These are phyloP conservation scores for Stegostoma tigrinum DNA, from an alignment of 2,113 vertebrate genomes.

Conservation along the genomic window DNA sequence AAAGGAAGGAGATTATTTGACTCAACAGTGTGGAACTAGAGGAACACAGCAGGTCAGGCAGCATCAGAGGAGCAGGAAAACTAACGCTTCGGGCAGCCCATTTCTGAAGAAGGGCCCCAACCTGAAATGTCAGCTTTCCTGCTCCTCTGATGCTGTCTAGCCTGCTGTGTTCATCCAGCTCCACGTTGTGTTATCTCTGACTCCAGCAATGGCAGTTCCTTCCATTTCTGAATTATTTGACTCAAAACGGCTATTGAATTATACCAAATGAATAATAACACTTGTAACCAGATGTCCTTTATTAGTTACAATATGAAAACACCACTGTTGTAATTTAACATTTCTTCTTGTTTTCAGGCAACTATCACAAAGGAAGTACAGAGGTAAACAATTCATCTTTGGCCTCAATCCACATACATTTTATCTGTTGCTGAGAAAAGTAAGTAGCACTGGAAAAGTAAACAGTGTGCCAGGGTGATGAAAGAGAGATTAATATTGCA, in stretches of 20 bases:
- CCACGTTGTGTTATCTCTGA: too few relatives aligned
- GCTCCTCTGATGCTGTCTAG: too few relatives aligned
- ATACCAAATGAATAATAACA: not conserved
- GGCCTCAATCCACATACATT: not conserved
- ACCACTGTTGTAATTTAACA: not conserved
- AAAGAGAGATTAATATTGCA: constrained; percentile 9
- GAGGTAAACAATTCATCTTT: not conserved
- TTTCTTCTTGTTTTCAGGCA: not conserved
- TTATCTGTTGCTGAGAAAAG: not conserved
- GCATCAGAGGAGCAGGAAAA: too few relatives aligned
- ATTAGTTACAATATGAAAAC: not conserved
- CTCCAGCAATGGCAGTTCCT: too few relatives aligned
- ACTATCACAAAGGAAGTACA: not conserved
- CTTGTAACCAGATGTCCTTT: not conserved
- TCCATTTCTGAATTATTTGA: not conserved
- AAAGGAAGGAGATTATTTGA: not conserved
- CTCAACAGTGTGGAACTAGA: not conserved
- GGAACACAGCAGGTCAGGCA: too few relatives aligned
- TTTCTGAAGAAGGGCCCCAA: too few relatives aligned
- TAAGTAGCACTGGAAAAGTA: not conserved
- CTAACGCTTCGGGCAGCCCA: too few relatives aligned
- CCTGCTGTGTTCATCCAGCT: too few relatives aligned
- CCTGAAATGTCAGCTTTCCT: too few relatives aligned
- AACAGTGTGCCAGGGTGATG: not conserved
- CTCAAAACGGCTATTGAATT: not conserved